Conservation (phyloP, 2,113 vertebrate genomes). For the Hippolais icterina region DNA sequence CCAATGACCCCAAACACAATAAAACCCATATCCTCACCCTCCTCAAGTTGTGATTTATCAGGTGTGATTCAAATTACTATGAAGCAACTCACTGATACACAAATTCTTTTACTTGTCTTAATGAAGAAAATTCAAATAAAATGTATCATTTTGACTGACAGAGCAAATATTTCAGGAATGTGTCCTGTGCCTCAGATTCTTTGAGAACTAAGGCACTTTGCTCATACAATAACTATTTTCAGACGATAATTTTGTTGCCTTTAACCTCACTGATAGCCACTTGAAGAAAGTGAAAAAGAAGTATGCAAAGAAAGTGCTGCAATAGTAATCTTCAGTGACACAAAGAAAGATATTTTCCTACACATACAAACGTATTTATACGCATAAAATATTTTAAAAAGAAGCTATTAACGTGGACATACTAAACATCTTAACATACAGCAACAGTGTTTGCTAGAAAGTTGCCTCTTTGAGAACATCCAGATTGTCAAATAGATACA, state of each 20-base stretch:
- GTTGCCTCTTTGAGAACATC: not conserved
- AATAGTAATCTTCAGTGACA: not conserved
- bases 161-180: slow-evolving; percentile 11
- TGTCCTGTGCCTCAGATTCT: not conserved
- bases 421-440: not conserved
- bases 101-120: not conserved
- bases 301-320: not conserved
- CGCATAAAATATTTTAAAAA: not conserved
- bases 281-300: not conserved
- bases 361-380: not conserved
- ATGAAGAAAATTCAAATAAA: not conserved
- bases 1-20: not conserved
- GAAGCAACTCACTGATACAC: not conserved
- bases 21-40: not conserved
- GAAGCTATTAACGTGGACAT: not conserved
- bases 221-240: not conserved
- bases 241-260: slow-evolving; percentile 15
- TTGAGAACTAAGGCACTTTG: not conserved
- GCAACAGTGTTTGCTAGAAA: not conserved
- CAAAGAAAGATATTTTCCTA: not conserved
- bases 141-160: not conserved
- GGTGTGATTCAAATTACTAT: not conserved
- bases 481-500: not conserved
- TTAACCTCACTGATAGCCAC: not conserved
- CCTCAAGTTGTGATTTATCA: not conserved